Evolutionary conservation across 2,113 vertebrate species (phyloP), one percentile per base, ranked within the genome.

Genomic region (Dendropsophus ebraccatus): DNA sequence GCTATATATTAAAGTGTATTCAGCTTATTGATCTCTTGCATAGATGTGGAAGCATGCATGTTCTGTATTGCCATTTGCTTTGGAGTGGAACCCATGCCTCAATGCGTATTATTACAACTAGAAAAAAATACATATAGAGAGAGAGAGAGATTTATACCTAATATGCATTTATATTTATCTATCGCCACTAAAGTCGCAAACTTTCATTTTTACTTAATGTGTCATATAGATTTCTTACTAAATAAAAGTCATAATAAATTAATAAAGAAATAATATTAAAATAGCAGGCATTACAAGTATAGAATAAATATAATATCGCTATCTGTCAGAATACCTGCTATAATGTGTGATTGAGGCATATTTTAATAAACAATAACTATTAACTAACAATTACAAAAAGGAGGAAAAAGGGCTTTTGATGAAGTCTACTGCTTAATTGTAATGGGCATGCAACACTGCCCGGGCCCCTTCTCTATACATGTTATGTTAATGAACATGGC

Each of bases 1-100:
- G 62, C 62, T 21, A 82, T 82, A 62, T 82, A 82, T 82, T 70
- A 69, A 82, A 81, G 25, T 82, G 62, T 49, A 82, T 69, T 41
- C 80, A 50, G 62, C 41, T 28, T 82, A 82, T 82, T 82, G 80
- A 82, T 69, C 47, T 62, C 58, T 52, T 25, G 17, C 60, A 30
- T 82, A 45, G 37, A 67, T 50, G 30, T 35, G 28, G 23, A 74
- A 25, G 72, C 14, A 30, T 25, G 13, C 23, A 49, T 75, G 47
- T 50, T 28, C 45, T 30, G 5, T 75, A 30, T 4, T 50, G 14
- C 6, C 47, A 50, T 49, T 50, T 47, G 23, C 72, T 74, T n/a
- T 47, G 72, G 70, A 74, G 37, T 12, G 21, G 41, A 67, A 47
- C 21, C 72, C 10, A 45, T 45, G 60, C n/a, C 60, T 65, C 60